phyloP scores from a whole-genome alignment of 2,113 vertebrate genomes.

The Chascanopsetta lugubris region DNA sequence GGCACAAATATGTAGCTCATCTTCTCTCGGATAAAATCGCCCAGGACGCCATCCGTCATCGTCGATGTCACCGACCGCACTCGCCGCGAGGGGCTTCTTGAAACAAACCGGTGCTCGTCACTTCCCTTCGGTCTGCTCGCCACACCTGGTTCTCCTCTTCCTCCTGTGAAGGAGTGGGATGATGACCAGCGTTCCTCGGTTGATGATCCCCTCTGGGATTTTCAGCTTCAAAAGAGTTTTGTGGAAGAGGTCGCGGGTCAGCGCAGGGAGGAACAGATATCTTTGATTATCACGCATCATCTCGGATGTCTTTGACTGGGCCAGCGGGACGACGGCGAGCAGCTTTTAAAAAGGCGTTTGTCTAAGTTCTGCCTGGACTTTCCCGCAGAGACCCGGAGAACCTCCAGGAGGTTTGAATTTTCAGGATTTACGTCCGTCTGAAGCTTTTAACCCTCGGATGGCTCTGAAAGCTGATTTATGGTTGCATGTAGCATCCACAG shows the following conservation, averaged over 20 bases:
- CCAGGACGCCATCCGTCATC: not conserved
- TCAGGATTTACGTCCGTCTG: too few relatives aligned
- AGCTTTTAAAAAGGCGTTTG: not conserved
- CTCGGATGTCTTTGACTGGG: not conserved
- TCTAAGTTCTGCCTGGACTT: not conserved
- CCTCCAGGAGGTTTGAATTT: not conserved
- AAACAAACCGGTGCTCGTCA: conserved; percentile 61
- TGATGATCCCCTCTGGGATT: not conserved
- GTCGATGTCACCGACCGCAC: too few relatives aligned
- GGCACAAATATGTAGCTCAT: conserved; percentile 60
- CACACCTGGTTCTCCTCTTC: not conserved
- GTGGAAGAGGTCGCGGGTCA: conserved; percentile 38
- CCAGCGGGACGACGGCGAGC: too few relatives aligned
- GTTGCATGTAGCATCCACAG: too few relatives aligned
- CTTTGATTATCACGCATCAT: not conserved
- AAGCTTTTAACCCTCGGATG: too few relatives aligned
- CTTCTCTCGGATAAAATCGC: not conserved
- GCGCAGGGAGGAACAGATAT: too few relatives aligned
- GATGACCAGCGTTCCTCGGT: not conserved
- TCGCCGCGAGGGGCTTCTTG: conserved; percentile 51
- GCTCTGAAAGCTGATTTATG: too few relatives aligned
- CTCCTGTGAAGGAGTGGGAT: not conserved
- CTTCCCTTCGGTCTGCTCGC: conserved; percentile 2
- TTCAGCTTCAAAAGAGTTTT: conserved; percentile 55
- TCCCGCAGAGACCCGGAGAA: not conserved